Base-by-base conservation (phyloP, 2,888 invertebrate species). In the Trachelus troglodyta region DNA sequence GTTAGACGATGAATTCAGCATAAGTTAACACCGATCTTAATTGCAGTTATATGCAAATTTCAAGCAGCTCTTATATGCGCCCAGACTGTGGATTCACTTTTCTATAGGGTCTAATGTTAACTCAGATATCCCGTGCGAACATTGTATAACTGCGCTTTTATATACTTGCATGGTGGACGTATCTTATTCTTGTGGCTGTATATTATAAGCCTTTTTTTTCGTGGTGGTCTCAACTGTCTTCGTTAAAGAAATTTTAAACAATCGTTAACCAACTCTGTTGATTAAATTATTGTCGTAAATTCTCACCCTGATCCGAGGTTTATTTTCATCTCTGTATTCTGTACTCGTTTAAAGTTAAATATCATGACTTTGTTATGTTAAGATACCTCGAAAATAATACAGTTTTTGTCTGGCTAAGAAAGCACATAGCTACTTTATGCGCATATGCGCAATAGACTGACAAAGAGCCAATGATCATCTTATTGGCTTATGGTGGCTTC, bases 41-140 rank as follows among this genome's bases (percentile, higher is more conserved):
- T 89, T 89, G 84, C 86, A 80, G 84, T 82, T 83, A 80, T 85
- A 90, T 89, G 89, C 88, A 89, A 89, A 90, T 89, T 81, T 34
- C 75, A 31, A 34, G 71, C 31, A 34, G 71, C 12, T 31, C 56
- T 23, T 23, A 56, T 56, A 56, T 23, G 56, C 56, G 56, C 23
- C 56, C 23, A 23, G 56, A 9, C 56, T 56, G 1, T 56, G 56
- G 23, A 56, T 56, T 0, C 56, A 23, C 56, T 23, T 56, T 9
- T 56, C 56, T 23, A 23, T 9, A 9, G 56, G 9, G 6, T 56
- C 56, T 56, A 56, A 23, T 56, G 56, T 56, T 56, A 33, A 71
- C 71, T 71, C 15, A 12, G 31, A 31, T 34, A 23, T 12, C 34
- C 75, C 71, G 77, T 81, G 81, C 80, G 84, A 83, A 76, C 23